Evolutionary conservation across 2,113 vertebrate genomes (phyloP).

Genomic region (Dromas ardeola): DNA sequence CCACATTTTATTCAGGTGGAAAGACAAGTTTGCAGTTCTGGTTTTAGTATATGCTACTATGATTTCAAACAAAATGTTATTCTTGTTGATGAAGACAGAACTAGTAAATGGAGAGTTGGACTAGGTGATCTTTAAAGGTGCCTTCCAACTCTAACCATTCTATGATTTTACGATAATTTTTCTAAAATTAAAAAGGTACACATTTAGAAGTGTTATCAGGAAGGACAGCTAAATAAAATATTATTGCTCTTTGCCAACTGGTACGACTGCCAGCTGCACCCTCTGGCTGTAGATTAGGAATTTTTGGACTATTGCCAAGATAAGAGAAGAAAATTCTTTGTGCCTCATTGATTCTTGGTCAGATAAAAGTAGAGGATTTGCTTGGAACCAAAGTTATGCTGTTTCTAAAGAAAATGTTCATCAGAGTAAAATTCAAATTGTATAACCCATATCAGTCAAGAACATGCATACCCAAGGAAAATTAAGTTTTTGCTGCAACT

Average conservation of each 20-base stretch:
- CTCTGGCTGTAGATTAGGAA: not conserved
- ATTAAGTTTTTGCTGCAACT: constrained; percentile 24
- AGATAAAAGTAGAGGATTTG: not conserved
- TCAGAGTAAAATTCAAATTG: not conserved
- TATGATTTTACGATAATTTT: not conserved
- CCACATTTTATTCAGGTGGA: not conserved
- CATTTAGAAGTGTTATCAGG: not conserved
- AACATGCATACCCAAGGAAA: constrained; percentile 25
- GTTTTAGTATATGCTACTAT: not conserved
- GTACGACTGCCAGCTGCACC: not conserved
- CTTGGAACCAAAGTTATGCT: constrained; percentile 10
- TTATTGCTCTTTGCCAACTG: constrained; percentile 10
- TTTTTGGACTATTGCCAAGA: constrained; percentile 2
- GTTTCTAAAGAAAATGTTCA: constrained; percentile 8
- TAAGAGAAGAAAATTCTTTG: not conserved
- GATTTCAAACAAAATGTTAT: not conserved
- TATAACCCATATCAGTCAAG: constrained; percentile 11
- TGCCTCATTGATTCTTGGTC: constrained; percentile 14
- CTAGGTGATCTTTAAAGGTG: not conserved
- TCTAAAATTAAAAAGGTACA: not conserved
- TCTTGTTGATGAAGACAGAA: not conserved
- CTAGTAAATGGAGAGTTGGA: not conserved
- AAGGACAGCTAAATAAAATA: constrained; percentile 31
- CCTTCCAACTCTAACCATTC: not conserved
- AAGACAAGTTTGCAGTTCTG: not conserved